Base-by-base conservation (phyloP, 1,140 invertebrate species). In the Brachionus manjavacas region DNA sequence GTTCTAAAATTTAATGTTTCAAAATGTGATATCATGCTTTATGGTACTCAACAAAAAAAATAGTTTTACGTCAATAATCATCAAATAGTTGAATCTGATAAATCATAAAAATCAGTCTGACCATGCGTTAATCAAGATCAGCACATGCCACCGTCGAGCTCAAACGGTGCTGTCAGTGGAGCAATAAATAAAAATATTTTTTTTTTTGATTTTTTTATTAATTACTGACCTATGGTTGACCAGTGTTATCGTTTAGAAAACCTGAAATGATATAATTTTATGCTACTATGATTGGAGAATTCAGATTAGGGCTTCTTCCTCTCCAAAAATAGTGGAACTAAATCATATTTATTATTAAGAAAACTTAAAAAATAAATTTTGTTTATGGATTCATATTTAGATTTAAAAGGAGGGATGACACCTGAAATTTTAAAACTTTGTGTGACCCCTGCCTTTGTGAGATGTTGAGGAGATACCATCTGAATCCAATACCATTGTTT, bases 61-160 rank as follows among this genome's bases (percentile, higher is more conserved):
- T n/a, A n/a, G n/a, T n/a, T n/a, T n/a, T n/a, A n/a, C n/a, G n/a
- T n/a, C n/a, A n/a, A n/a, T n/a, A n/a, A n/a, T n/a, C n/a, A n/a
- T n/a, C n/a, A n/a, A n/a, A n/a, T n/a, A n/a, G n/a, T n/a, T n/a
- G n/a, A n/a, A n/a, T n/a, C n/a, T n/a, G n/a, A n/a, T n/a, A n/a
- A n/a, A n/a, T n/a, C n/a, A n/a, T n/a, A n/a, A n/a, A n/a, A n/a
- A 60, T 60, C 52, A 60, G 52, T 60, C 52, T 60, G 52, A 60
- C 52, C 52, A 60, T 60, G 52, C 0, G 20, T 9, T 60, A 60
- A 60, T 60, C 52, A 60, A 23, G 16, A 60, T 1, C 16, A 60
- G 52, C 52, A 8, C 16, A 60, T 60, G 52, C 52, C 52, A 60
- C 52, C 52, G 3, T 60, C 20, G 20, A 60, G 52, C 52, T 60